Conservation (phyloP, 1,140 invertebrate species). For the Drosophila arawakana region DNA sequence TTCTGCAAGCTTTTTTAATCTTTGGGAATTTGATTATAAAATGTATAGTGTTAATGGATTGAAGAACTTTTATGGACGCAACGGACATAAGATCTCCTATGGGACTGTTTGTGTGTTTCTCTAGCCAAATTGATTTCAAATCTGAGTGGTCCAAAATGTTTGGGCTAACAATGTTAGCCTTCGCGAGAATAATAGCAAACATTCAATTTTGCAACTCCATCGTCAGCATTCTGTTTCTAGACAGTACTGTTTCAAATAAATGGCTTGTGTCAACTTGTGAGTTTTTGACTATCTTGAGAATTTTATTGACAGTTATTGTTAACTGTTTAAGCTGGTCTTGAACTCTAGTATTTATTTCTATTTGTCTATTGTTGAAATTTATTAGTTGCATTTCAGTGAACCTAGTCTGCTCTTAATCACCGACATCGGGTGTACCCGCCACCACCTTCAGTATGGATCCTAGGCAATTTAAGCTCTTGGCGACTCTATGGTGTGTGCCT, state of each 20-base stretch:
- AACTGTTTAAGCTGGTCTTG: constrained; percentile 3
- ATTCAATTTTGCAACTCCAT: constrained; percentile 16
- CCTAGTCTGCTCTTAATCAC: neutral
- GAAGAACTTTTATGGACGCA: constrained; percentile 20
- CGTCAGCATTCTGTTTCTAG: constrained; percentile 33
- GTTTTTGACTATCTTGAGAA: too few relatives aligned
- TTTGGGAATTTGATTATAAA: constrained; percentile 34
- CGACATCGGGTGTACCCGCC: neutral
- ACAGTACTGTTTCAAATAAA: constrained; percentile 25
- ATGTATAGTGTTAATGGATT: constrained; percentile 16
- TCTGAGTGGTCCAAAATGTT: constrained; percentile 37
- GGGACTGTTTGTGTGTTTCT: constrained; percentile 33
- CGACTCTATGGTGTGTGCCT: constrained; percentile 1
- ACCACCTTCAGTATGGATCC: too few relatives aligned
- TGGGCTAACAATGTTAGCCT: constrained; percentile 31
- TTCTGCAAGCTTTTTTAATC: constrained; percentile 20
- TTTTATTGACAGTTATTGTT: neutral
- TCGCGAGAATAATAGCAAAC: constrained; percentile 27
- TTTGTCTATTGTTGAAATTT: neutral
- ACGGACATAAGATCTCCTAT: constrained; percentile 39
- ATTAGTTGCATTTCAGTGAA: neutral
- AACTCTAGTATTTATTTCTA: constrained; percentile 9
- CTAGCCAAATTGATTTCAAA: constrained; percentile 38
- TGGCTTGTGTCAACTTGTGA: neutral
- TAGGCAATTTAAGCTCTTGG: neutral